phyloP scores from a whole-genome alignment of 2,113 vertebrate genomes.

The Ginglymostoma cirratum region DNA sequence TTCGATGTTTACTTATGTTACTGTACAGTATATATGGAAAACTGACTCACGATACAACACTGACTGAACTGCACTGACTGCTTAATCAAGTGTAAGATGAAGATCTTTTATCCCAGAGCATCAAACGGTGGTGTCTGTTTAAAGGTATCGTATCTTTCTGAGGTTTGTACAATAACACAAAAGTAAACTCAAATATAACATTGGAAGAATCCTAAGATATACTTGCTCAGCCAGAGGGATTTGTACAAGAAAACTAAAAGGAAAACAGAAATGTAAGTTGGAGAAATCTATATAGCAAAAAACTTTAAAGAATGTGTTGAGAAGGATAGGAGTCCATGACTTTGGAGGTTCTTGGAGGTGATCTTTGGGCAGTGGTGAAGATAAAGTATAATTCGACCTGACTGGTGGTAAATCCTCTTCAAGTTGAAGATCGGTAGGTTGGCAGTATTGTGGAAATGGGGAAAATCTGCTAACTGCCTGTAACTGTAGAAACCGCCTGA shows the following conservation, averaged over 20 bases:
- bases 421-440: not conserved
- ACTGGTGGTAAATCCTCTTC: not conserved
- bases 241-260: not conserved
- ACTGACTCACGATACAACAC: too few species aligned
- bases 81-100: too few species aligned
- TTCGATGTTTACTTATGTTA: too few species aligned
- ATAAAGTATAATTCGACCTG: not conserved
- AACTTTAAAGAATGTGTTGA: not conserved
- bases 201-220: not conserved
- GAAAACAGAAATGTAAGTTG: not conserved
- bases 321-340: not conserved
- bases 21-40: too few species aligned
- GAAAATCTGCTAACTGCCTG: too few species aligned
- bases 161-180: too few species aligned
- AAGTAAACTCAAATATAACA: not conserved
- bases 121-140: too few species aligned
- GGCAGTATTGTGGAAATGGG: not conserved
- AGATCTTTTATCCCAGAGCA: too few species aligned
- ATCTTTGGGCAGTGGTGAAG: not conserved
- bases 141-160: too few species aligned
- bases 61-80: too few species aligned
- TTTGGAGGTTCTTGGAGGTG: not conserved
- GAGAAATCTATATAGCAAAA: not conserved
- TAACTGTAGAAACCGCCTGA: not conserved
- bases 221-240: not conserved